phyloP scores from a whole-genome alignment of 1,140 invertebrate genomes.

The Drosophila equinoxialis region DNA sequence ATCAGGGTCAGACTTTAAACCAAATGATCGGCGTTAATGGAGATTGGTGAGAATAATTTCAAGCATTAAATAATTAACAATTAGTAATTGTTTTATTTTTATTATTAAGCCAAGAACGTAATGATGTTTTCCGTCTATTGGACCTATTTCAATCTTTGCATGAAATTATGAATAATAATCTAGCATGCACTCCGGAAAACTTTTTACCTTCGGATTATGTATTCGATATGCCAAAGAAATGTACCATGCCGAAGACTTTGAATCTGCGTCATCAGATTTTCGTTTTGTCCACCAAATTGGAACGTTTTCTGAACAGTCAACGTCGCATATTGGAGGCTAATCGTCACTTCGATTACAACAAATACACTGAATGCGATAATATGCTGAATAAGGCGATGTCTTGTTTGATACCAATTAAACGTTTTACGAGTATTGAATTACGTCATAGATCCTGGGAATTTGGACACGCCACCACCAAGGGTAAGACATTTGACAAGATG shows the following conservation, averaged over 20 bases:
- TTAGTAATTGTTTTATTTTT: neutral
- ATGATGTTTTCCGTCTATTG: conserved; percentile 50
- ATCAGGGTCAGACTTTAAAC: neutral
- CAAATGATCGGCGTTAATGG: conserved; percentile 6
- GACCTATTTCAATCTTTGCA: conserved; percentile 61
- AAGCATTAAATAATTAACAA: too few species aligned
- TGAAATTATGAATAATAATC: conserved; percentile 41
- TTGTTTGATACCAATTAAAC: conserved; percentile 25
- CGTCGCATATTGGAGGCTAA: conserved; percentile 55
- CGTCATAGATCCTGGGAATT: conserved; percentile 57
- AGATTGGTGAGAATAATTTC: conserved; percentile 36
- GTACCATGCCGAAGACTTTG: conserved; percentile 42
- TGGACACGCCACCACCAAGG: conserved; percentile 15
- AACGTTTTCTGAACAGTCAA: conserved; percentile 42
- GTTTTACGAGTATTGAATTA: conserved; percentile 38
- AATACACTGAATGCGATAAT: conserved; percentile 62
- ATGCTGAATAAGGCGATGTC: conserved; percentile 26
- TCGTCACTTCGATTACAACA: conserved; percentile 52
- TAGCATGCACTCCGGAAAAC: conserved; percentile 38
- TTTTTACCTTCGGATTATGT: conserved; percentile 45
- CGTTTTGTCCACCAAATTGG: conserved; percentile 57
- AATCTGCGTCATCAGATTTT: conserved; percentile 69
- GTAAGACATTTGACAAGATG: conserved; percentile 19
- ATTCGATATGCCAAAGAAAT: conserved; percentile 35
- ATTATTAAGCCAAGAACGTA: conserved; percentile 33